These are phyloP conservation scores for Diarsia mendica DNA, from an alignment of 2,888 invertebrate genomes.

Conservation along the genomic window DNA sequence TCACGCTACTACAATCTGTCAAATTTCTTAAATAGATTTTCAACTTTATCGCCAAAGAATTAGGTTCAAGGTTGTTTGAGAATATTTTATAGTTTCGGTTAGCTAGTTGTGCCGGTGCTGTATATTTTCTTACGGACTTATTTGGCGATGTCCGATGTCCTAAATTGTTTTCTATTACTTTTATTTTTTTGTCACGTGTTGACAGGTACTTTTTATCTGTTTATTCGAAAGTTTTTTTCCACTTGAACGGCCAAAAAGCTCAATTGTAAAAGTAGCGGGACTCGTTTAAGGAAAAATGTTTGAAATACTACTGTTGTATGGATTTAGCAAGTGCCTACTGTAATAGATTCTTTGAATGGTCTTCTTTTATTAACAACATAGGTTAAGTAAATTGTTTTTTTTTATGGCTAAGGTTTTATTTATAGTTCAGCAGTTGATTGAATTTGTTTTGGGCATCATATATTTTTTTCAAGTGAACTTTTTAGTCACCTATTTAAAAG, in stretches of 20 bases:
- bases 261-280: slow-evolving; percentile 61
- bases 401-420: neutral
- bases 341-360: slow-evolving; percentile 26
- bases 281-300: slow-evolving; percentile 71
- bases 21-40: no score
- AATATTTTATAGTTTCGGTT: no score
- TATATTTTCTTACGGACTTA: slow-evolving; percentile 39
- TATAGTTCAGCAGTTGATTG: neutral
- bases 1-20: no score
- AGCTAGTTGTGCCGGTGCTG: neutral
- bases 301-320: slow-evolving; percentile 37
- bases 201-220: slow-evolving; percentile 56
- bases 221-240: slow-evolving; percentile 54
- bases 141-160: slow-evolving; percentile 34
- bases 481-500: no score
- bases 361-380: slow-evolving; percentile 15
- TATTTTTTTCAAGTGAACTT: neutral
- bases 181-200: slow-evolving; percentile 53
- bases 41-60: no score
- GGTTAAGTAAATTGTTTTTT: neutral
- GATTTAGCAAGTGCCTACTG: slow-evolving; percentile 36
- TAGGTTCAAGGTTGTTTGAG: no score
- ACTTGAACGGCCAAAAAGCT: slow-evolving; percentile 44
- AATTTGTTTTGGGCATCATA: neutral
- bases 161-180: slow-evolving; percentile 56